Evolutionary conservation across 2,113 vertebrate genomes (phyloP).

Genomic region (Catagonus wagneri): DNA sequence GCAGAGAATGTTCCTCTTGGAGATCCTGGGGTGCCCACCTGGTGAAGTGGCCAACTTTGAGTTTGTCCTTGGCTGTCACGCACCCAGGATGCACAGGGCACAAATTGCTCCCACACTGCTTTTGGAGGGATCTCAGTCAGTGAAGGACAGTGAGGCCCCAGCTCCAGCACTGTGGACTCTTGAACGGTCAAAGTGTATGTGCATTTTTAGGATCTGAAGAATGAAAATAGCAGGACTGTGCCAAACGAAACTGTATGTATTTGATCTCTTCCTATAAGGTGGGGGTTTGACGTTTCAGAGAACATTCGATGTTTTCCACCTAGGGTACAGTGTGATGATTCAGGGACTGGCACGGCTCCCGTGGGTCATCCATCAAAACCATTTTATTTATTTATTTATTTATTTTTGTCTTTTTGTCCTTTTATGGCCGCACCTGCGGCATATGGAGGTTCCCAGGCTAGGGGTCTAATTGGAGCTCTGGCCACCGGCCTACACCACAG

Average conservation of each 20-base stretch:
- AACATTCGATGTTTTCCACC: conserved; percentile 27
- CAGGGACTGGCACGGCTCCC: neutral
- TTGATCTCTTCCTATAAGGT: conserved; percentile 36
- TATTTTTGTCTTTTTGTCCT: too few species aligned
- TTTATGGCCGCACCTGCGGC: too few species aligned
- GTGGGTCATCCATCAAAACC: neutral
- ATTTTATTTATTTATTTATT: too few species aligned
- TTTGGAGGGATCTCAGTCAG: conserved; percentile 61
- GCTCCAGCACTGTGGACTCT: conserved; percentile 58
- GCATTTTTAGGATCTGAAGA: conserved; percentile 73
- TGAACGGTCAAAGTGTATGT: conserved; percentile 71
- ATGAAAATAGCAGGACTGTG: conserved; percentile 63
- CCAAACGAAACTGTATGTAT: conserved; percentile 54
- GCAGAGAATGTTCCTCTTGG: neutral
- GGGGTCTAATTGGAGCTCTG: too few species aligned
- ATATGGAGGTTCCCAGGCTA: too few species aligned
- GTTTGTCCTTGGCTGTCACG: neutral
- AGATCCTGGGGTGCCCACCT: neutral
- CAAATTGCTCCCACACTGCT: neutral
- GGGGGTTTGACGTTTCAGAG: neutral
- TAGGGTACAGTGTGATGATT: neutral
- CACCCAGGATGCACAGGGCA: neutral
- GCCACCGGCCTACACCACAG: too few species aligned
- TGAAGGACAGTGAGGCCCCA: conserved; percentile 53
- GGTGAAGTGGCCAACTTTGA: neutral